phyloP scores from a whole-genome alignment of 2,797 vertebrate species.

The Syndactyla subalaris region DNA sequence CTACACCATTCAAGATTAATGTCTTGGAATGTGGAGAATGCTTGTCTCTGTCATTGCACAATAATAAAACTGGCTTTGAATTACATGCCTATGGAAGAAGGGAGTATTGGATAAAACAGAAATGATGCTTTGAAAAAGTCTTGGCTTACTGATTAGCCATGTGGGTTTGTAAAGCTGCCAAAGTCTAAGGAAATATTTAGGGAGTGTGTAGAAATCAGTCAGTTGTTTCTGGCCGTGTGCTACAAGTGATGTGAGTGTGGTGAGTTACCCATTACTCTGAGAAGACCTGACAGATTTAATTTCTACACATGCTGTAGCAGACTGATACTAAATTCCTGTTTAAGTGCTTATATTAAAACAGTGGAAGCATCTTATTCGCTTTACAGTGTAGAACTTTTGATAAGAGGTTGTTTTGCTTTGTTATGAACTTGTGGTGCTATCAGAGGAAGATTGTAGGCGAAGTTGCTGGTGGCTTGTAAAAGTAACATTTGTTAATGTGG shows the following conservation, averaged over 20 bases:
- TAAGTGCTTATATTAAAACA: background rate
- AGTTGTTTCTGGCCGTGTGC: background rate
- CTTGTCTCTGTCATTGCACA: background rate
- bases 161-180: background rate
- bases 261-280: background rate
- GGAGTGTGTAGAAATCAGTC: background rate
- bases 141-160: background rate
- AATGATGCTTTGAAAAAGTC: background rate
- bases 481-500: background rate
- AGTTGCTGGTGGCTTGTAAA: background rate
- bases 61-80: background rate
- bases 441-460: background rate
- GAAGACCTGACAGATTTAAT: background rate
- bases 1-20: background rate
- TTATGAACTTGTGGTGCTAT: background rate
- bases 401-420: background rate
- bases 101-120: background rate
- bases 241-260: background rate
- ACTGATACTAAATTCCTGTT: background rate
- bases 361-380: background rate
- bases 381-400: background rate
- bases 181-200: background rate
- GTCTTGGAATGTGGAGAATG: background rate
- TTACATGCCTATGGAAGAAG: background rate
- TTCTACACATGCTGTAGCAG: background rate